Conservation (phyloP, 1,140 invertebrate species). For the Platyscapa corneri region DNA sequence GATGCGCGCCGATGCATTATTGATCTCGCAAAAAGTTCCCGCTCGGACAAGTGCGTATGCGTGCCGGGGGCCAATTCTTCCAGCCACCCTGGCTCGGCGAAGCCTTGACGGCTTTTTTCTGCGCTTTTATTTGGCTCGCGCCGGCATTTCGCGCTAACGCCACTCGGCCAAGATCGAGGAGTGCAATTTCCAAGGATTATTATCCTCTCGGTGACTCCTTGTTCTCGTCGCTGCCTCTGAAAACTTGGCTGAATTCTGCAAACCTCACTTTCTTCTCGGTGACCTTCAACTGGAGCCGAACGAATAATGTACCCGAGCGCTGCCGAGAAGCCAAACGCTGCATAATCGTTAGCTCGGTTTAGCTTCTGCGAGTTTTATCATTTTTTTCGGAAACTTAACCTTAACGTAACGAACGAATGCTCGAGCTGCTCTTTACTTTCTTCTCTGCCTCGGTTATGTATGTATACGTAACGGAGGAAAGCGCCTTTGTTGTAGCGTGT, state of each 20-base stretch:
- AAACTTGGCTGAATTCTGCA: neutral
- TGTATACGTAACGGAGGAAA: no score
- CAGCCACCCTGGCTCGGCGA: neutral
- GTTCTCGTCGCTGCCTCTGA: neutral
- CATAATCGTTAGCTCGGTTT: neutral
- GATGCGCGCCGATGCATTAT: constrained; percentile 19
- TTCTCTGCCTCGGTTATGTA: no score
- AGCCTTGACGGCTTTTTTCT: neutral
- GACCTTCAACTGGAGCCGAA: neutral
- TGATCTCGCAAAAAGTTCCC: neutral
- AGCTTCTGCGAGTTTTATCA: neutral
- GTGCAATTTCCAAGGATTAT: neutral
- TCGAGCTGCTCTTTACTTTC: no score
- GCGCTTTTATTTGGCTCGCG: no score
- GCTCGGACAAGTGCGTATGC: neutral
- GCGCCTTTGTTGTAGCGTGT: no score
- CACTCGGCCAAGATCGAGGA: neutral
- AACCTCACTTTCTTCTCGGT: neutral
- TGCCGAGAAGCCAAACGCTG: neutral
- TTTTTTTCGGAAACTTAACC: neutral
- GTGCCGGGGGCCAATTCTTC: neutral
- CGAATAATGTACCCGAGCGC: neutral
- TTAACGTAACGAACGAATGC: no score
- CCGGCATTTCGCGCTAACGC: neutral
- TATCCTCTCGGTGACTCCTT: neutral